Evolutionary conservation across 2,113 vertebrate species (phyloP).

Genomic region (Megaptera novaeangliae): DNA sequence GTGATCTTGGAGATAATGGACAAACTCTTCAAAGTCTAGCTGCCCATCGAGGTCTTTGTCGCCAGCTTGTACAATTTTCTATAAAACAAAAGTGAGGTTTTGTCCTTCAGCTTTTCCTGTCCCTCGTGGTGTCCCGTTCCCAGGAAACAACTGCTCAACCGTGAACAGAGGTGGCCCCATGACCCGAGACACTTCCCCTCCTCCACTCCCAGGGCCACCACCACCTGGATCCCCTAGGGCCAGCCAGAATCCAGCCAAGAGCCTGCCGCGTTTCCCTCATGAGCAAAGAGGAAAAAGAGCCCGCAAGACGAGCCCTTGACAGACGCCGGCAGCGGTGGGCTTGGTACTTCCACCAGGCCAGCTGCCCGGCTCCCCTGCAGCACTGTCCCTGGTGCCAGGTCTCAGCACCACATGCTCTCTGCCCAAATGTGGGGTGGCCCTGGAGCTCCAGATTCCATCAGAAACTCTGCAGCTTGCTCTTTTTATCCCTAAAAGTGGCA

Average conservation of each 20-base stretch:
- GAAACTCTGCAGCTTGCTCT: not conserved
- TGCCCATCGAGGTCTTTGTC: slow-evolving; percentile 96
- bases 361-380: slow-evolving; percentile 59
- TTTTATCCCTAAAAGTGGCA: slow-evolving; percentile 2
- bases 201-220: not conserved
- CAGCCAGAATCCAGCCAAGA: not conserved
- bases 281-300: not conserved
- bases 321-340: not conserved
- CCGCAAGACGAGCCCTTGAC: accelerated
- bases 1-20: slow-evolving; percentile 95
- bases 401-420: not conserved
- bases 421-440: not conserved
- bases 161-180: not conserved
- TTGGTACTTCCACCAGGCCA: not conserved
- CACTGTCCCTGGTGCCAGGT: not conserved
- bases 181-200: not conserved
- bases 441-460: slow-evolving; percentile 21
- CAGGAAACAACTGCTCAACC: not conserved
- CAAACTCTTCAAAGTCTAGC: slow-evolving; percentile 96
- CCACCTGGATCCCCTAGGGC: not conserved
- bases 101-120: not conserved
- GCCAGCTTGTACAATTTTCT: slow-evolving; percentile 97
- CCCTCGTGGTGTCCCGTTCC: not conserved
- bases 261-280: not conserved
- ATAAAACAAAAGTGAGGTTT: slow-evolving; percentile 33